These are phyloP conservation scores for Dicrostonyx torquatus DNA, from an alignment of 2,797 vertebrate genomes.

Conservation along the genomic window DNA sequence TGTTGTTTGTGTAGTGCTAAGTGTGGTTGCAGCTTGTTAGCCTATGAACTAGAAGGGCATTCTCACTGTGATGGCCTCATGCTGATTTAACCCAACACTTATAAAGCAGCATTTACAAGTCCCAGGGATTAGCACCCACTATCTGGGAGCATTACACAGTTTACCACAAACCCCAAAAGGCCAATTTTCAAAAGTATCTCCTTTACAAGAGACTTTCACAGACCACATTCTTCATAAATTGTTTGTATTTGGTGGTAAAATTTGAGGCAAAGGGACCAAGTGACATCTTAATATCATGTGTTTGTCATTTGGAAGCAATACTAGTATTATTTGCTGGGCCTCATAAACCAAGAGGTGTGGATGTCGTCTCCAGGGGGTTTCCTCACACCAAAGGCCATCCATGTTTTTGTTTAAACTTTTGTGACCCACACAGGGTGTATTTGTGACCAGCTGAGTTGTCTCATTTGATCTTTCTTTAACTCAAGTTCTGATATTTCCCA, in stretches of 20 bases:
- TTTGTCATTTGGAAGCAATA: not conserved
- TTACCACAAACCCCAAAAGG: not conserved
- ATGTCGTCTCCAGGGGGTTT: not conserved
- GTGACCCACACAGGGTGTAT: not conserved
- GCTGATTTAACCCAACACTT: not conserved
- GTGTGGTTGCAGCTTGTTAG: not conserved
- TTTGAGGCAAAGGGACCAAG: not conserved
- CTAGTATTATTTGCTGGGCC: not conserved
- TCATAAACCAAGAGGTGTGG: constrained; percentile 1
- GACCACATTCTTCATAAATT: not conserved
- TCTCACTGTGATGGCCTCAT: not conserved
- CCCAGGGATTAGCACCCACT: constrained; percentile 32
- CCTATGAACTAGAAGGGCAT: not conserved
- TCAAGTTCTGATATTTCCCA: constrained; percentile 49
- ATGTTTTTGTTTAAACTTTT: not conserved
- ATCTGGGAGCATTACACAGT: not conserved
- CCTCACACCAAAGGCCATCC: not conserved
- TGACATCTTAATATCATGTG: not conserved
- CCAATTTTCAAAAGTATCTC: not conserved
- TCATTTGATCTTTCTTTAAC: not conserved
- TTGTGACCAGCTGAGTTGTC: not conserved
- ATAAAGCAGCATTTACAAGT: constrained; percentile 23
- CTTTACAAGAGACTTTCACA: not conserved
- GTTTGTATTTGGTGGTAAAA: not conserved
- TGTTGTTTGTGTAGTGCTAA: not conserved